Evolutionary conservation across 2,888 invertebrate genomes (phyloP).

Genomic region (Epinotia brunnichana): DNA sequence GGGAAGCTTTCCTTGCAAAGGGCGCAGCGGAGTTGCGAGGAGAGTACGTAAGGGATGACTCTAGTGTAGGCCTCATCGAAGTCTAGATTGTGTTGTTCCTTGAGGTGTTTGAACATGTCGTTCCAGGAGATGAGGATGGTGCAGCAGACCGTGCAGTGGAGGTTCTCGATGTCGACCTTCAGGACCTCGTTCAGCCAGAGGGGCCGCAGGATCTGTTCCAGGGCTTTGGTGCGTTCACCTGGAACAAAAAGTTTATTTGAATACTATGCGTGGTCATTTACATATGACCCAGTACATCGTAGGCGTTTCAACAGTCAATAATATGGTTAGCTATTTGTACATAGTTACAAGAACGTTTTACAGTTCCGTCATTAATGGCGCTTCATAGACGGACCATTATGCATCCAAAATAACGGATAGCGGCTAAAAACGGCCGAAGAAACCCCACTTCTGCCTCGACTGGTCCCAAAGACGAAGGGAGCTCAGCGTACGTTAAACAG

Average conservation of each 20-base stretch:
- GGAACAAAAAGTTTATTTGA: not conserved
- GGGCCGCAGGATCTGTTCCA: slow-evolving; percentile 64
- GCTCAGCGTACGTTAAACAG: no score
- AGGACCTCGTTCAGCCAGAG: slow-evolving; percentile 63
- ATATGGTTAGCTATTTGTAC: no score
- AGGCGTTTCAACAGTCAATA: no score
- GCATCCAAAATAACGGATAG: no score
- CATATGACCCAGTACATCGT: no score
- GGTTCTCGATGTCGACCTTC: slow-evolving; percentile 62
- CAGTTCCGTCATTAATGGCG: no score
- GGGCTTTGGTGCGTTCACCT: slow-evolving; percentile 48
- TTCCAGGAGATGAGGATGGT: slow-evolving; percentile 57
- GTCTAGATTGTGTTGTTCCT: slow-evolving; percentile 52
- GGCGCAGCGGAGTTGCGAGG: slow-evolving; percentile 54
- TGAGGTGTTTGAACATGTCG: slow-evolving; percentile 63
- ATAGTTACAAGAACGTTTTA: no score
- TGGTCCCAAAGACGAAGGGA: no score
- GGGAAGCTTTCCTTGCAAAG: slow-evolving; percentile 58
- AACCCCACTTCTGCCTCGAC: no score
- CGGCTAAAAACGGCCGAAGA: no score
- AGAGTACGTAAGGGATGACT: slow-evolving; percentile 62
- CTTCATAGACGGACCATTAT: no score
- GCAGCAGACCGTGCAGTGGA: slow-evolving; percentile 60
- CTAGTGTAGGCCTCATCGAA: slow-evolving; percentile 59
- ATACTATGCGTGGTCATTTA: no score